Conservation (phyloP, 1,140 invertebrate species). For the Venturia canescens region DNA sequence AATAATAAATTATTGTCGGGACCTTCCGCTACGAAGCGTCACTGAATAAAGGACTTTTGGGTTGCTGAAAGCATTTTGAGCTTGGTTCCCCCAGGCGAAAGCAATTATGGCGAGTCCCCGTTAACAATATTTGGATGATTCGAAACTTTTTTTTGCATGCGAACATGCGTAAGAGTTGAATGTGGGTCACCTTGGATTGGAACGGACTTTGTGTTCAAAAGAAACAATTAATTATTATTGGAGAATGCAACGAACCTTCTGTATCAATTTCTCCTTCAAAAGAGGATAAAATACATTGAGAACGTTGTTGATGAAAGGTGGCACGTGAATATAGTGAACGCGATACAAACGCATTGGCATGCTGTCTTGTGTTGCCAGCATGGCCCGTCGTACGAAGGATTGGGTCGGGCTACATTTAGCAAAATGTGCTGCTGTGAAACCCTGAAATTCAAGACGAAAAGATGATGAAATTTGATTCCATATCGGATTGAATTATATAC, state of each 20-base stretch:
- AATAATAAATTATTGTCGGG: too few relatives aligned
- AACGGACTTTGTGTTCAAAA: too few relatives aligned
- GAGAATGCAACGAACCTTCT: conserved; percentile 65
- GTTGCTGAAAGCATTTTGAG: too few relatives aligned
- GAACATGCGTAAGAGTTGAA: not conserved
- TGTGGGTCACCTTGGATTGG: not conserved
- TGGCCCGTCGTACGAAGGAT: conserved; percentile 66
- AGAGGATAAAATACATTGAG: conserved; percentile 71
- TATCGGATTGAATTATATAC: too few relatives aligned
- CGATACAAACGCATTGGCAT: conserved; percentile 72
- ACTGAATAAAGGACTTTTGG: too few relatives aligned
- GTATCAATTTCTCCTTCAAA: conserved; percentile 70
- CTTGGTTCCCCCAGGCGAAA: too few relatives aligned
- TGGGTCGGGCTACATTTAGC: conserved; percentile 71
- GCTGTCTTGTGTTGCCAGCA: conserved; percentile 73
- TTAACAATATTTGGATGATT: too few relatives aligned
- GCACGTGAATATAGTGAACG: conserved; percentile 70
- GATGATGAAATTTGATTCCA: conserved; percentile 10
- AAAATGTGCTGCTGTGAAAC: conserved; percentile 69
- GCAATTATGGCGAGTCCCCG: too few relatives aligned
- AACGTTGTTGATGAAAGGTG: conserved; percentile 67
- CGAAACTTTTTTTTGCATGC: too few relatives aligned
- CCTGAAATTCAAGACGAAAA: conserved; percentile 55
- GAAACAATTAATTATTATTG: not conserved
- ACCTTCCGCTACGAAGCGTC: too few relatives aligned